These are phyloP conservation scores for Chironomus tentans DNA, from an alignment of 2,888 invertebrate genomes.

Conservation along the genomic window DNA sequence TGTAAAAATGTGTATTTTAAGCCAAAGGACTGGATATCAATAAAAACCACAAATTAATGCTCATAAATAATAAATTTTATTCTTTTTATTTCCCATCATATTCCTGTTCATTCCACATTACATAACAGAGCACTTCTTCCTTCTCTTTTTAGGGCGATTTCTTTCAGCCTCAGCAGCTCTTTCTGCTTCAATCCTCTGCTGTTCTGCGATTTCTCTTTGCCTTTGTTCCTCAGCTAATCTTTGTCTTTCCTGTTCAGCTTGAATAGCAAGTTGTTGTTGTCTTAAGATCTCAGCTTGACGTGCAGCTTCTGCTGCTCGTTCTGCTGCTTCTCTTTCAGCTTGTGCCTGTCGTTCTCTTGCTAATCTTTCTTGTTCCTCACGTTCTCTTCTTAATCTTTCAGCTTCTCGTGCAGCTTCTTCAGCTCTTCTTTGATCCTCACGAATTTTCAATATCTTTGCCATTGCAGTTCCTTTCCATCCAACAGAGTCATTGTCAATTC, in stretches of 20 bases:
- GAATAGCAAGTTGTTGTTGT: slow-evolving; percentile 2
- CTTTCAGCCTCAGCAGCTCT: slow-evolving; percentile 13
- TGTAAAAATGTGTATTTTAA: too few species aligned
- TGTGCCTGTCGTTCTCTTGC: neutral
- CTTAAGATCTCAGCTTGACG: slow-evolving; percentile 5
- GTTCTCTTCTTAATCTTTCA: neutral
- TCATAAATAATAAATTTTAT: too few species aligned
- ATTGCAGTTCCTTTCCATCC: slow-evolving; percentile 8
- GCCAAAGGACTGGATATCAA: too few species aligned
- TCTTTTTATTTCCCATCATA: too few species aligned
- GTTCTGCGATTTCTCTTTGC: slow-evolving; percentile 17
- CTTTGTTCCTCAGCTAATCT: slow-evolving; percentile 9
- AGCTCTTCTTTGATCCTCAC: neutral
- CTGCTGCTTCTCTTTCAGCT: neutral
- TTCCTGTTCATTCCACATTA: neutral
- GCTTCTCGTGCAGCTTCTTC: slow-evolving; percentile 13
- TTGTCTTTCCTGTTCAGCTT: slow-evolving; percentile 16
- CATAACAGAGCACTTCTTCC: slow-evolving; percentile 12
- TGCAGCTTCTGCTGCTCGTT: slow-evolving; percentile 12
- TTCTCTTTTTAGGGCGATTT: neutral
- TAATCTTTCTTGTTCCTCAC: neutral
- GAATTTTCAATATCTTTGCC: neutral
- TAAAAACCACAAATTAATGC: too few species aligned
- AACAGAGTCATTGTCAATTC: neutral
- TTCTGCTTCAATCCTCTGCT: slow-evolving; percentile 27